Percentiles rank a stretch among this genome's conserved stretches.
These are phyloP conservation scores for Lasioglossum leucozonium DNA, from an alignment of 2,888 invertebrate genomes.

Conservation along the genomic window DNA sequence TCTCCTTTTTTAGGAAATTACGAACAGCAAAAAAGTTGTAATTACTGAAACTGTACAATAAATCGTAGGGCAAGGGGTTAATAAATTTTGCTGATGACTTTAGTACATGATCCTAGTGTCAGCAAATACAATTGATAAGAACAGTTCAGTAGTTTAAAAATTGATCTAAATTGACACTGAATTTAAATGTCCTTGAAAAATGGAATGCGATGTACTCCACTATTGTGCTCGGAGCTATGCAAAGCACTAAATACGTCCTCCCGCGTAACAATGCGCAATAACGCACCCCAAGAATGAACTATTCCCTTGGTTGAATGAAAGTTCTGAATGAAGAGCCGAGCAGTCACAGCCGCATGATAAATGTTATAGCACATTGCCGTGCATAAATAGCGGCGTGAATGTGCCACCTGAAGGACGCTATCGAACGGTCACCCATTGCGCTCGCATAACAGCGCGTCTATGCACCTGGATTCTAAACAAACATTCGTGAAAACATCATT, in stretches of 20 bases:
- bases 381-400: constrained; percentile 57
- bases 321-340: constrained; percentile 59
- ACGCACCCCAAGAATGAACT: constrained; percentile 47
- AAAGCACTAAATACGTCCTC: background rate
- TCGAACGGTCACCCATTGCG: constrained; percentile 47
- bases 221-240: background rate
- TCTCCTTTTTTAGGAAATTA: no score
- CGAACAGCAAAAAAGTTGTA: no score
- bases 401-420: constrained; percentile 32
- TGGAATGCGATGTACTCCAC: background rate
- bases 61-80: no score
- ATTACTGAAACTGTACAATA: no score
- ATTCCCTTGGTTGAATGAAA: constrained; percentile 58
- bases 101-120: background rate
- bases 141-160: background rate
- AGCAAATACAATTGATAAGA: background rate
- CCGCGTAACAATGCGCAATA: constrained; percentile 37
- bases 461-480: background rate
- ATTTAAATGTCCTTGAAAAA: background rate
- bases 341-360: constrained; percentile 53
- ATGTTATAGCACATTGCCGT: constrained; percentile 43
- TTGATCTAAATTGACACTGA: background rate
- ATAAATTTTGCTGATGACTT: background rate
- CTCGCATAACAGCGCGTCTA: constrained; percentile 10
- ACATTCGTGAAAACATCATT: background rate